phyloP scores from a whole-genome alignment of 2,888 invertebrate genomes.

The Trichopria drosophilae region DNA sequence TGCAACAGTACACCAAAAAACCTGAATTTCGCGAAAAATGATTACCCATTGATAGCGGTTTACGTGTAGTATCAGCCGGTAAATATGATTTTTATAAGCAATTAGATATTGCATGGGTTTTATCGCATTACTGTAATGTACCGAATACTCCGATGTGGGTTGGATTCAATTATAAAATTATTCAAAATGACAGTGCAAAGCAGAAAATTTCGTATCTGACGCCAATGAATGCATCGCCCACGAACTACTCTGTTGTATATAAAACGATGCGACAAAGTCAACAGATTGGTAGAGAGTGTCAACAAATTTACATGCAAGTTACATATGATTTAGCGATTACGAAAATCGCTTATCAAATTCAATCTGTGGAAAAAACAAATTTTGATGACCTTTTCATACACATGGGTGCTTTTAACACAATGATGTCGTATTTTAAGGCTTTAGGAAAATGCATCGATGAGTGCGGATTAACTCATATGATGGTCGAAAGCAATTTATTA shows the following conservation, averaged over 20 bases:
- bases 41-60: conserved; percentile 35
- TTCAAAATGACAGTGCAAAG: conserved; percentile 30
- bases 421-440: conserved; percentile 44
- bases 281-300: conserved; percentile 37
- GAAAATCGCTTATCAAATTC: conserved; percentile 40
- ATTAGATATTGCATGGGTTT: conserved; percentile 26
- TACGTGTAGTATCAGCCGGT: background rate
- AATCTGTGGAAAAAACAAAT: conserved; percentile 37
- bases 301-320: conserved; percentile 37
- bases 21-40: conserved; percentile 38
- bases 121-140: conserved; percentile 35
- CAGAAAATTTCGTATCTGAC: conserved; percentile 42
- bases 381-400: conserved; percentile 51
- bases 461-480: no score
- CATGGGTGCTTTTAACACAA: conserved; percentile 47
- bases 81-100: background rate
- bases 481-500: conserved; percentile 24
- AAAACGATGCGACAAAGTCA: conserved; percentile 40
- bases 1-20: conserved; percentile 6
- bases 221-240: conserved; percentile 44
- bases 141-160: conserved; percentile 46
- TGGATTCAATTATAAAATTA: conserved; percentile 40
- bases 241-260: conserved; percentile 37
- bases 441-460: conserved; percentile 40
- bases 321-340: conserved; percentile 43